A percentile compares a stretch with the other conserved stretches of the same genome.
phyloP scores from a whole-genome alignment of 2,888 invertebrate species.

The Campoplex capitator region DNA sequence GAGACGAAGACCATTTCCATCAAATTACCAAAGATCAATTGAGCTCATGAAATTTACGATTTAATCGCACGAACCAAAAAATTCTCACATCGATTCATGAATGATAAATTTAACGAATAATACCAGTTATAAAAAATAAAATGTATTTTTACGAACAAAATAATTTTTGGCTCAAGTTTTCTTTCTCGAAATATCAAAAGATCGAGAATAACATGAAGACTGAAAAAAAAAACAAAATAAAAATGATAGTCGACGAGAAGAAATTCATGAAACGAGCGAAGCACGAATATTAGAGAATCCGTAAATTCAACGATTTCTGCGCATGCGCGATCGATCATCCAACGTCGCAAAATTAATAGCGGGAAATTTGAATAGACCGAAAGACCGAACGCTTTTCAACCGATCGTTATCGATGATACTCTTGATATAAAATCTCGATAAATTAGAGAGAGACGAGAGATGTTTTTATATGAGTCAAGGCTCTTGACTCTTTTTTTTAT shows the following conservation, averaged over 20 bases:
- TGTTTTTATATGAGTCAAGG: constrained; percentile 79
- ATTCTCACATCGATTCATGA: neutral
- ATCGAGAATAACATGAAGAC: neutral
- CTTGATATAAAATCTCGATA: constrained; percentile 25
- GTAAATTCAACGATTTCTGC: neutral
- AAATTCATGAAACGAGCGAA: neutral
- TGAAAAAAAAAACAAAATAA: neutral
- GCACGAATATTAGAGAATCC: no score
- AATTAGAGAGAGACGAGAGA: constrained; percentile 8
- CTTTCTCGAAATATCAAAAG: neutral
- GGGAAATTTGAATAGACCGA: constrained; percentile 25
- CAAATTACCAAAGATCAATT: constrained; percentile 58
- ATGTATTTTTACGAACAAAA: constrained; percentile 50
- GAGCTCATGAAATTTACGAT: neutral
- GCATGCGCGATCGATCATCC: neutral
- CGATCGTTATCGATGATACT: constrained; percentile 27
- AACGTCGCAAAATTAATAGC: neutral
- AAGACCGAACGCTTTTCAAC: neutral
- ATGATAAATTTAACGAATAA: neutral
- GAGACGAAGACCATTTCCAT: constrained; percentile 90
- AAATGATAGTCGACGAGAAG: neutral
- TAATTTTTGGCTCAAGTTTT: constrained; percentile 13
- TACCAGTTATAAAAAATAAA: neutral
- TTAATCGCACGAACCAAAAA: neutral
- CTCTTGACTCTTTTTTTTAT: constrained; percentile 74